Conservation (phyloP, 2,888 invertebrate species). For the Lasioglossum figueresi region DNA sequence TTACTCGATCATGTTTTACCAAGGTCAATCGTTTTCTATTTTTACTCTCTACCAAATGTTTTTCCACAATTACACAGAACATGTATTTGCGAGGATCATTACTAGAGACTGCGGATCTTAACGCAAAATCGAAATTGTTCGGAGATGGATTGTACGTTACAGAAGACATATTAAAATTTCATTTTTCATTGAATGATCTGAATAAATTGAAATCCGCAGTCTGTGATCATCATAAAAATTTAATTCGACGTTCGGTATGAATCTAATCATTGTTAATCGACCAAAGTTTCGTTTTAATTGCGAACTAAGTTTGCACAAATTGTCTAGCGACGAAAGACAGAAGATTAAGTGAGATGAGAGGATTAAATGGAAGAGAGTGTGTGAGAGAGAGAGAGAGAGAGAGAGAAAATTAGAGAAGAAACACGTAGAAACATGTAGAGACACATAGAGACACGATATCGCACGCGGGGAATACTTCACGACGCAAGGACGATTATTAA, state of each 20-base stretch:
- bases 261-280: constrained; percentile 10
- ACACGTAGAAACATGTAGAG: background rate
- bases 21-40: background rate
- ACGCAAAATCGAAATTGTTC: background rate
- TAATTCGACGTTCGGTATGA: background rate
- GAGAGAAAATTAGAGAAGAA: background rate
- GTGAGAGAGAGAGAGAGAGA: background rate
- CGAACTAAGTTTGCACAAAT: constrained; percentile 56
- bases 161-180: background rate
- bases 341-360: background rate
- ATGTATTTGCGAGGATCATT: background rate
- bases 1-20: background rate
- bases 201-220: background rate
- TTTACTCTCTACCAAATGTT: background rate
- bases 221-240: background rate
- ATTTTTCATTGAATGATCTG: background rate
- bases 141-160: background rate
- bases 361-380: background rate
- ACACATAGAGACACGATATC: constrained; percentile 22
- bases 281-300: constrained; percentile 12
- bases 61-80: background rate
- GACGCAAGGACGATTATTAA: constrained; percentile 60
- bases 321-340: constrained; percentile 23
- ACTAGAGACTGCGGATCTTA: background rate
- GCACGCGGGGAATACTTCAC: constrained; percentile 32